Conservation (phyloP, 2,113 vertebrate genomes). For the Cyprinodon tularosa region DNA sequence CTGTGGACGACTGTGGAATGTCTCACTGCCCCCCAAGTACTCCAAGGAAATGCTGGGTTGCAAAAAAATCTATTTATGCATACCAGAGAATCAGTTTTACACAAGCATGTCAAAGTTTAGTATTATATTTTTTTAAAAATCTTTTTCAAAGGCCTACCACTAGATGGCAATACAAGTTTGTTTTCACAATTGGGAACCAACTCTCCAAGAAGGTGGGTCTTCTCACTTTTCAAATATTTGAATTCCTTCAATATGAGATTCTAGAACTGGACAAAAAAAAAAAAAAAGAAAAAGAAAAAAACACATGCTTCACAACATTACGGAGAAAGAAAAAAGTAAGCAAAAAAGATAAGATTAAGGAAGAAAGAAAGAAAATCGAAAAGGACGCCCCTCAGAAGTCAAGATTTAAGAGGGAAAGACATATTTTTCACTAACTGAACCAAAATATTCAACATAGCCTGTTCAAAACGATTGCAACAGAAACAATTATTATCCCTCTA, state of each 20-base stretch:
- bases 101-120: neutral
- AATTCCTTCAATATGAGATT: constrained; percentile 35
- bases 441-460: neutral
- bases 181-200: constrained; percentile 49
- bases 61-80: constrained; percentile 9
- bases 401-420: neutral
- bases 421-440: neutral
- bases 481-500: neutral
- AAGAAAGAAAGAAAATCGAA: neutral
- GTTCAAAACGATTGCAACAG: neutral
- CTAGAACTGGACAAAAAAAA: neutral
- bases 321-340: neutral
- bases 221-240: constrained; percentile 49
- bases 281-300: neutral
- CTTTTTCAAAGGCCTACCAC: constrained; percentile 58
- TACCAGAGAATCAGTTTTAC: neutral
- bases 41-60: neutral
- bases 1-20: constrained; percentile 73
- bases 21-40: constrained; percentile 60
- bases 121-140: neutral
- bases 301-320: no score
- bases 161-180: constrained; percentile 71
- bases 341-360: neutral
- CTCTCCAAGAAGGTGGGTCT: constrained; percentile 14
- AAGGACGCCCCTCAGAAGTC: neutral